Evolutionary conservation across 2,888 invertebrate species (phyloP).

Genomic region (Trilocha varians): DNA sequence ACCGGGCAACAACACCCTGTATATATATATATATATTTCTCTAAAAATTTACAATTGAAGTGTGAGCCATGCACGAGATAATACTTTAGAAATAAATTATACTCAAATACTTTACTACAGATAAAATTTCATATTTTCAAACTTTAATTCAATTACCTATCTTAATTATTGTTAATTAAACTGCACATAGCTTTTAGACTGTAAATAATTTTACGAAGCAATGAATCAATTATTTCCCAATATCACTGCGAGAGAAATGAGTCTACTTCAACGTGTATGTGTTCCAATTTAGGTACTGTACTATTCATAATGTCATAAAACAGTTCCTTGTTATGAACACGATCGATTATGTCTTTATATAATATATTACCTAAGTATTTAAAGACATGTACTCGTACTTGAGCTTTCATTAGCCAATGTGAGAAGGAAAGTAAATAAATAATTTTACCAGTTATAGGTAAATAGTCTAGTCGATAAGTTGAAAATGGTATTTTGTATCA

Average conservation of each 20-base stretch:
- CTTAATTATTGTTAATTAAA: conserved; percentile 5
- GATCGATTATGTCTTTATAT: conserved; percentile 9
- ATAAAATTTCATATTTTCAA: too few species aligned
- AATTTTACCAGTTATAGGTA: too few species aligned
- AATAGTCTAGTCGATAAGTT: too few species aligned
- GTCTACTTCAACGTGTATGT: neutral
- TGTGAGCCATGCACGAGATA: too few species aligned
- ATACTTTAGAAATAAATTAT: too few species aligned
- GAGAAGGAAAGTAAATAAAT: too few species aligned
- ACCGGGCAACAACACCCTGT: too few species aligned
- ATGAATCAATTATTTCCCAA: conserved; percentile 1
- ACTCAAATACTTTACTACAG: too few species aligned
- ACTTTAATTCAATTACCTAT: too few species aligned
- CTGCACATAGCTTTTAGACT: neutral
- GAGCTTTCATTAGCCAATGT: neutral
- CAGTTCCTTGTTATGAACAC: conserved; percentile 11
- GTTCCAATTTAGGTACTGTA: conserved; percentile 1
- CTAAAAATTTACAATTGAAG: too few species aligned
- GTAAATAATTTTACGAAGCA: neutral
- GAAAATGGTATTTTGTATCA: too few species aligned
- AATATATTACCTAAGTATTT: conserved; percentile 6
- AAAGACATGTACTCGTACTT: neutral
- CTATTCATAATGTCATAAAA: conserved; percentile 7
- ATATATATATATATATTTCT: too few species aligned
- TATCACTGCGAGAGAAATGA: neutral